Percentiles rank a stretch among this genome's conserved stretches.
phyloP scores from a whole-genome alignment of 2,113 vertebrate species.

The Seriola aureovittata region DNA sequence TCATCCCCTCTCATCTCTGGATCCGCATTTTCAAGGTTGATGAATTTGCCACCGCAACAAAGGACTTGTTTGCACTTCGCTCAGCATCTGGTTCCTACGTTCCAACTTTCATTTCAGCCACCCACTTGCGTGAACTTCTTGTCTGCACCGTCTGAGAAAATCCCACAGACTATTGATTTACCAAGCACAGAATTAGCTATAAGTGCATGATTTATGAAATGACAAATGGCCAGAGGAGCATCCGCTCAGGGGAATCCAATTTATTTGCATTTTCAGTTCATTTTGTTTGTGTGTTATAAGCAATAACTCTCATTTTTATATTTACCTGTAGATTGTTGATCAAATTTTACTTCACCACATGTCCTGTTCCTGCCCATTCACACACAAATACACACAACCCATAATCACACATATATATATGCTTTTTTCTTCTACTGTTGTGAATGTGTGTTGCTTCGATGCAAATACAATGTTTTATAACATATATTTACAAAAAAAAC shows the following conservation, averaged over 20 bases:
- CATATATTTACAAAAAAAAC: too few relatives aligned
- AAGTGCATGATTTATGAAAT: constrained; percentile 41
- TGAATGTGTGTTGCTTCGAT: too few relatives aligned
- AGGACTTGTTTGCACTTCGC: constrained; percentile 47
- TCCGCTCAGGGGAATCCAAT: background rate
- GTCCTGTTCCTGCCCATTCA: background rate
- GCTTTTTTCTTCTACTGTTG: too few relatives aligned
- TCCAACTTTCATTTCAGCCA: constrained; percentile 45
- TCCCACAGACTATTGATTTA: constrained; percentile 46
- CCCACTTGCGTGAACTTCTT: constrained; percentile 29
- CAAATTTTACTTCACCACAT: background rate
- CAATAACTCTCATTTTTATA: background rate
- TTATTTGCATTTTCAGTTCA: constrained; percentile 27
- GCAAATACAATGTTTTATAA: too few relatives aligned
- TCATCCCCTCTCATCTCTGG: constrained; percentile 60
- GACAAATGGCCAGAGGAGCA: constrained; percentile 25
- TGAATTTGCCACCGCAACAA: constrained; percentile 47
- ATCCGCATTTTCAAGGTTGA: constrained; percentile 34
- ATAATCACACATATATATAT: too few relatives aligned
- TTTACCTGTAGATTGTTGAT: background rate
- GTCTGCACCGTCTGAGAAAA: constrained; percentile 49
- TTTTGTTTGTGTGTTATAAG: background rate
- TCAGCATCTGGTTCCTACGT: constrained; percentile 50
- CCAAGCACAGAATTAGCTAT: constrained; percentile 46
- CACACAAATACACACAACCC: background rate